Conservation (phyloP, 1,140 invertebrate genomes). For the Penaeus indicus region DNA sequence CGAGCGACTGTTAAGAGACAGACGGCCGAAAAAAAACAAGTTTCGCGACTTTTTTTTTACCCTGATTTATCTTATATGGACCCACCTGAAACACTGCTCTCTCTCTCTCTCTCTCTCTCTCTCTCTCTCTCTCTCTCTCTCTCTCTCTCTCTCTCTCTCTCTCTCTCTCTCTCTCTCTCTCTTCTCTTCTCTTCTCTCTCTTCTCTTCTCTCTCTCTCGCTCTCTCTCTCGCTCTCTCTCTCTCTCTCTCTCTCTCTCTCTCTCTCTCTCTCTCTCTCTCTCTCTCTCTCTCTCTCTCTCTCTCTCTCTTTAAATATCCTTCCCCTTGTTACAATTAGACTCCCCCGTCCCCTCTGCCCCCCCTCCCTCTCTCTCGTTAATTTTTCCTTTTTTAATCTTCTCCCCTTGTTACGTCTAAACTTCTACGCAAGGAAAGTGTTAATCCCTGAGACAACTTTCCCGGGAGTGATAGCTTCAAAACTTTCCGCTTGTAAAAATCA, state of each 20-base stretch:
- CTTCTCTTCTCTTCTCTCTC: neutral
- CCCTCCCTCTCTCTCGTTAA: neutral
- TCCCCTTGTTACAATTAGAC: neutral
- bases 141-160: conserved; percentile 20
- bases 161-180: conserved; percentile 25
- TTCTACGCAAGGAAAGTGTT: neutral
- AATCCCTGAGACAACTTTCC: no score
- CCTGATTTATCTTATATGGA: no score
- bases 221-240: neutral
- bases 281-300: conserved; percentile 27
- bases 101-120: neutral
- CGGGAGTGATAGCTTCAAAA: no score
- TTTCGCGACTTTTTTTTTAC: no score
- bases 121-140: conserved; percentile 20
- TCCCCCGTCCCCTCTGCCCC: neutral
- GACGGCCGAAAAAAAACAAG: no score
- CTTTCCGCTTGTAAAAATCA: no score
- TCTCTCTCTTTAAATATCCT: neutral
- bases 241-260: conserved; percentile 22
- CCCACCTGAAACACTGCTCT: no score
- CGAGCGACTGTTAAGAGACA: no score
- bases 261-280: conserved; percentile 18
- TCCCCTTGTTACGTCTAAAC: neutral
- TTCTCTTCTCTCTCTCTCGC: neutral
- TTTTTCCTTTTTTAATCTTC: neutral